Base-by-base conservation (phyloP, 2,888 invertebrate species). In the Drosophila meridionalis region DNA sequence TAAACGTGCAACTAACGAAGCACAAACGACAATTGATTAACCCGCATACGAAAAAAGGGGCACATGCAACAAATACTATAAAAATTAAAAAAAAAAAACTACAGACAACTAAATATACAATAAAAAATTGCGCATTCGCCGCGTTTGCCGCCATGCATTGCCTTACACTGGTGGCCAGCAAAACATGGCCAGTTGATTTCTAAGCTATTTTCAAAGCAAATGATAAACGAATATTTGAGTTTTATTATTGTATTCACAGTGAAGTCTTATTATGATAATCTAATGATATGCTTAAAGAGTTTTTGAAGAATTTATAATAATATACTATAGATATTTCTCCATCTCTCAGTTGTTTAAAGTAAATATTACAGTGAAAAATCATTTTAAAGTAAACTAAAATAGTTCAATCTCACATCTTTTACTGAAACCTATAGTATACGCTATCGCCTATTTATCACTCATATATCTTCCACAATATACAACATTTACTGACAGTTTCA, bases 1-100 rank as follows among this genome's bases (percentile, higher is more conserved):
- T 64, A 80, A 83, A 82, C 71, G 83, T 88, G 83, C 86, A 80
- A 68, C 60, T 80, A 89, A 79, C 83, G 77, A 85, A 87, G 83
- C 88, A 76, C 73, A 88, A 77, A 86, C 62, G 67, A 68, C 83
- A 75, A 83, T 80, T 86, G 86, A 83, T 84, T 86, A 87, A 73
- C 60, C 64, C 53, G 69, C 69, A 32, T 28, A 50, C 48, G 12
- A 48, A 36, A 58, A 62, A 61, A 66, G 64, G 62, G 74, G 60
- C 65, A 69, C 50, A 69, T 67, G 72, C 77, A 75, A 55, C 34
- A 34, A 59, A 52, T 20, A 53, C 11, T 14, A 52, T 2, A 48
- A 38, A 48, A 11, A 14, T 48, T 4, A 40, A 0, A 5, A 20
- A 9, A 4, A 30, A 14, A 48, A 32, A 48, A n/a, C 26, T 38